Conservation (phyloP, 1,140 invertebrate species). For the Lepidurus arcticus region DNA sequence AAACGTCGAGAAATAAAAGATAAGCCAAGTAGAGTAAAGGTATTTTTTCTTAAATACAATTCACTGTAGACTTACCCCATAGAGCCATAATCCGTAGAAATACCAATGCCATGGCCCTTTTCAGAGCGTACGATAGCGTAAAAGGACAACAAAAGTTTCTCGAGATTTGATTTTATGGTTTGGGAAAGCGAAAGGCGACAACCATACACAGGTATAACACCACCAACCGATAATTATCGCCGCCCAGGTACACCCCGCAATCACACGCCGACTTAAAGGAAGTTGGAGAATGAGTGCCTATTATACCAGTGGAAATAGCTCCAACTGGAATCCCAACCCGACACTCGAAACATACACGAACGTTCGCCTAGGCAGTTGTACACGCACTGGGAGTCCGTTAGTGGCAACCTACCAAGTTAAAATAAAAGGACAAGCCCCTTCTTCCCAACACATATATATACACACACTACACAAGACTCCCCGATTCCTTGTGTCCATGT, state of each 20-base stretch:
- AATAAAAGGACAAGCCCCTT: background rate
- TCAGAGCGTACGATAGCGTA: background rate
- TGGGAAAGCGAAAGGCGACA: background rate
- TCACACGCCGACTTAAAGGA: background rate
- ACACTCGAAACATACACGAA: background rate
- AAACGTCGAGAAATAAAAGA: too few species aligned
- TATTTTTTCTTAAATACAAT: background rate
- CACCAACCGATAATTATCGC: background rate
- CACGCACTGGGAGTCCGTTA: constrained; percentile 12
- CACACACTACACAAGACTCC: background rate
- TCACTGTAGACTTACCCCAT: background rate
- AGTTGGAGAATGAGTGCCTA: background rate
- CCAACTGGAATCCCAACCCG: background rate
- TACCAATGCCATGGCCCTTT: background rate
- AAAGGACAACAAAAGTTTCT: background rate
- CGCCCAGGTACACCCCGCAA: background rate
- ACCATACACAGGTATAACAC: background rate
- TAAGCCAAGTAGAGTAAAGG: too few species aligned
- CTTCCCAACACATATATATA: background rate
- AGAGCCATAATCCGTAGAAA: background rate
- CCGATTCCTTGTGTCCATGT: constrained; percentile 12
- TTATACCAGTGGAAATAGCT: background rate
- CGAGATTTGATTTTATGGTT: background rate
- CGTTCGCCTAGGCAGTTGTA: background rate
- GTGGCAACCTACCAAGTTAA: constrained; percentile 17